phyloP scores from a whole-genome alignment of 2,888 invertebrate genomes.

The Galeopsomyia nigrocyanea region DNA sequence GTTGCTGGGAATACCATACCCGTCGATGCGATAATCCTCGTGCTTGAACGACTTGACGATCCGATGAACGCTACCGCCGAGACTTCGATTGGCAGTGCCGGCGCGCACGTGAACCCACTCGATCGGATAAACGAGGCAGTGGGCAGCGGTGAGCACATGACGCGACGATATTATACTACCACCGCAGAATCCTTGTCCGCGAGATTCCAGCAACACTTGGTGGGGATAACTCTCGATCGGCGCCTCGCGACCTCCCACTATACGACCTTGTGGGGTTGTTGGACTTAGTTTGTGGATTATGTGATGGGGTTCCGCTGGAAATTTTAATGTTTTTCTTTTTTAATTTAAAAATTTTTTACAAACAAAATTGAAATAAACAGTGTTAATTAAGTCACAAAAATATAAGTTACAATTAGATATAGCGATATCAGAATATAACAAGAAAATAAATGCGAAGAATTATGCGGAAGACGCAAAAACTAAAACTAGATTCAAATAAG shows the following conservation, averaged over 20 bases:
- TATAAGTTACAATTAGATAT: no score
- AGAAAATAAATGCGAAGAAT: no score
- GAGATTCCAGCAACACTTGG: slow-evolving; percentile 68
- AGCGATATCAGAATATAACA: no score
- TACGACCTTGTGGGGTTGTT: slow-evolving; percentile 56
- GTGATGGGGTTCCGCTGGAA: not conserved
- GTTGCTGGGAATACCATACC: slow-evolving; percentile 52
- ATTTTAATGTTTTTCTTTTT: no score
- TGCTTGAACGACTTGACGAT: slow-evolving; percentile 70
- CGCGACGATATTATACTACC: slow-evolving; percentile 71
- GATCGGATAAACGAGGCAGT: slow-evolving; percentile 68
- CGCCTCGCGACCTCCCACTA: slow-evolving; percentile 70
- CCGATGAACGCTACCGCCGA: slow-evolving; percentile 70
- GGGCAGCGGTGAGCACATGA: slow-evolving; percentile 73
- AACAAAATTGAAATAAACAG: not conserved
- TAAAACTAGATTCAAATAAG: no score
- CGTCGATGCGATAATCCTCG: slow-evolving; percentile 66
- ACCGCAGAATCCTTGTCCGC: slow-evolving; percentile 72
- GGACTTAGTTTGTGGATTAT: not conserved
- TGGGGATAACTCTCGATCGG: slow-evolving; percentile 70
- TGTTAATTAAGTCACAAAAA: not conserved
- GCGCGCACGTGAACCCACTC: slow-evolving; percentile 63
- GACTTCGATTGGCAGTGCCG: slow-evolving; percentile 66
- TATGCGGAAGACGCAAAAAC: no score
- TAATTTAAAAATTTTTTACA: no score